phyloP scores from a whole-genome alignment of 2,797 vertebrate genomes.

The Siniperca obscura region DNA sequence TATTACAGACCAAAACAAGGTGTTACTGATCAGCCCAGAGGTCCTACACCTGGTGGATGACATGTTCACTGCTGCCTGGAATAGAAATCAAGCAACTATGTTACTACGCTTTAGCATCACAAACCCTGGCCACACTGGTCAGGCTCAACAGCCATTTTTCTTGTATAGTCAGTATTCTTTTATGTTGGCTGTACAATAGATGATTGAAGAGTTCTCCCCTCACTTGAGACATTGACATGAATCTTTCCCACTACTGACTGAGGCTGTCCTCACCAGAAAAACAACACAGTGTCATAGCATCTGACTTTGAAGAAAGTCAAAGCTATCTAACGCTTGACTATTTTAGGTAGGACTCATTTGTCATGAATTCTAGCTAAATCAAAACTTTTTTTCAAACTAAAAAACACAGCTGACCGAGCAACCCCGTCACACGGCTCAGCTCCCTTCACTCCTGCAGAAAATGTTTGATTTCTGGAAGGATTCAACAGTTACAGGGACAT shows the following conservation, averaged over 20 bases:
- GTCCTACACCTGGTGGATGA: not conserved
- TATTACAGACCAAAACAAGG: slow-evolving; percentile 18
- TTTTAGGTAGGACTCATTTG: too few relatives aligned
- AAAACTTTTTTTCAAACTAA: not conserved
- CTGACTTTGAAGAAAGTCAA: too few relatives aligned
- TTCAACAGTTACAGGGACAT: not conserved
- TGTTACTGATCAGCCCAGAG: slow-evolving; percentile 28
- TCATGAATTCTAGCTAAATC: slow-evolving; percentile 1
- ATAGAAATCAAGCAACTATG: slow-evolving; percentile 7
- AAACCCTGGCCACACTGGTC: not conserved
- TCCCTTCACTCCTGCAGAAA: not conserved
- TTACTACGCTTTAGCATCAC: not conserved
- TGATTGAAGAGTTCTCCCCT: not conserved
- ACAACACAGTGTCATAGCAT: not conserved
- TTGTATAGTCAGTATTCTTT: not conserved
- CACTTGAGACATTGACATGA: not conserved
- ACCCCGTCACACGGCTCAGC: not conserved
- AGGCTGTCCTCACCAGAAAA: not conserved
- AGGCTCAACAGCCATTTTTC: not conserved
- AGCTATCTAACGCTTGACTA: too few relatives aligned
- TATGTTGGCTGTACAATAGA: not conserved
- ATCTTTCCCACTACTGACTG: not conserved
- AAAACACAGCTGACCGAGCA: not conserved
- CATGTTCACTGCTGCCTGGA: not conserved
- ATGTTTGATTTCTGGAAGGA: slow-evolving; percentile 2